Evolutionary conservation across 1,140 invertebrate genomes (phyloP).

Genomic region (Nasonia vitripennis): DNA sequence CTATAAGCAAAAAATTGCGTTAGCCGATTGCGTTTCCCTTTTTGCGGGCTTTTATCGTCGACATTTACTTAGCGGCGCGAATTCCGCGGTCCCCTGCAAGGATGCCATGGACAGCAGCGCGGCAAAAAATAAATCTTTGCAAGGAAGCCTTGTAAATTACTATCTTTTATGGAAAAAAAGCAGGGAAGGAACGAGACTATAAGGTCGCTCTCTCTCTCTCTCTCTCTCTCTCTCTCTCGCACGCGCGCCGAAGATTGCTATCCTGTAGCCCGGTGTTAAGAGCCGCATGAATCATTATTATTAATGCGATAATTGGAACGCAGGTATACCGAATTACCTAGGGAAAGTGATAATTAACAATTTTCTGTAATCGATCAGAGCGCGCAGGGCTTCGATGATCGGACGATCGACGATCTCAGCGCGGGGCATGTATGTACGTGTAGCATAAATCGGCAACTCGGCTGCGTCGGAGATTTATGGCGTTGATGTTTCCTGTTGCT

Average conservation of each 20-base stretch:
- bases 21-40: neutral
- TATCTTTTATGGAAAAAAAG: conserved; percentile 48
- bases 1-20: neutral
- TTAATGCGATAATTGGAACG: conserved; percentile 53
- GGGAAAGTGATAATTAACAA: conserved; percentile 53
- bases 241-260: conserved; percentile 40
- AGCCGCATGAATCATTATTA: conserved; percentile 52
- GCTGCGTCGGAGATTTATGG: conserved; percentile 30
- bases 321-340: conserved; percentile 48
- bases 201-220: neutral
- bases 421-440: neutral
- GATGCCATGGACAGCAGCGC: conserved; percentile 4
- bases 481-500: conserved; percentile 23
- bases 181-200: neutral
- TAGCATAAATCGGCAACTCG: conserved; percentile 31
- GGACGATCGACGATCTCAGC: neutral
- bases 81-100: conserved; percentile 19
- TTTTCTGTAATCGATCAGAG: conserved; percentile 53
- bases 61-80: conserved; percentile 8
- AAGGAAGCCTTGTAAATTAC: conserved; percentile 48
- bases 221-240: neutral
- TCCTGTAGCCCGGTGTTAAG: conserved; percentile 50
- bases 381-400: conserved; percentile 25
- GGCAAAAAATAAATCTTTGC: conserved; percentile 42
- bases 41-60: conserved; percentile 1